A percentile compares a stretch with the other conserved stretches of the same genome.
Evolutionary conservation across 2,113 vertebrate genomes (phyloP).

Genomic region (Upupa epops): DNA sequence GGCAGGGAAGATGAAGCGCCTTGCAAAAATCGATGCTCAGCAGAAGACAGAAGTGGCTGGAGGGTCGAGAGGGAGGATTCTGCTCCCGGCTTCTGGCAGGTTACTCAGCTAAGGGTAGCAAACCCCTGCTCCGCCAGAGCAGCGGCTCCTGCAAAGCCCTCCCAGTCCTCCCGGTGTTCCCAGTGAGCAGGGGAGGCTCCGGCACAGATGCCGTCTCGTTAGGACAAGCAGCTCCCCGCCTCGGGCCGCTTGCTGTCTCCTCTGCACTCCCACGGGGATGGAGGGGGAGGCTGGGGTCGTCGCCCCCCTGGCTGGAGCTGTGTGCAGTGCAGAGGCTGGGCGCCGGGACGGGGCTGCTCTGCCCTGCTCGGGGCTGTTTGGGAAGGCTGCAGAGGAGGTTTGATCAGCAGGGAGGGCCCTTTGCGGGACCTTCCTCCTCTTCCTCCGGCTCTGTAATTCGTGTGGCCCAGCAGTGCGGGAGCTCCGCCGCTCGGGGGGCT

Average conservation of each 20-base stretch:
- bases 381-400: slow-evolving; percentile 31
- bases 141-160: neutral
- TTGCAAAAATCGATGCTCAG: slow-evolving; percentile 11
- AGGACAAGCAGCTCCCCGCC: neutral
- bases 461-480: neutral
- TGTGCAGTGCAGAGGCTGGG: neutral
- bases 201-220: neutral
- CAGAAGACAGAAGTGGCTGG: neutral
- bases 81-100: neutral
- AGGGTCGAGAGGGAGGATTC: slow-evolving; percentile 9
- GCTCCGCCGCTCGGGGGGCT: neutral
- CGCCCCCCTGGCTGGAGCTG: neutral
- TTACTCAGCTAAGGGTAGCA: slow-evolving; percentile 2
- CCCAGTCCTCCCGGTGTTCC: neutral
- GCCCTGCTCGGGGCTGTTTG: slow-evolving; percentile 16
- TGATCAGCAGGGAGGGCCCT: slow-evolving; percentile 58
- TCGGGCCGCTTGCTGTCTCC: neutral
- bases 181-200: rapidly evolving
- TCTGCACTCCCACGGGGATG: neutral
- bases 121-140: neutral
- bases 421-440: neutral
- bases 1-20: slow-evolving; percentile 2
- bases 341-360: too few species aligned
- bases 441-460: neutral
- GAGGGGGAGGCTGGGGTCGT: neutral